phyloP scores from a whole-genome alignment of 2,113 vertebrate genomes.

The Sterrhoptilus dennistouni region DNA sequence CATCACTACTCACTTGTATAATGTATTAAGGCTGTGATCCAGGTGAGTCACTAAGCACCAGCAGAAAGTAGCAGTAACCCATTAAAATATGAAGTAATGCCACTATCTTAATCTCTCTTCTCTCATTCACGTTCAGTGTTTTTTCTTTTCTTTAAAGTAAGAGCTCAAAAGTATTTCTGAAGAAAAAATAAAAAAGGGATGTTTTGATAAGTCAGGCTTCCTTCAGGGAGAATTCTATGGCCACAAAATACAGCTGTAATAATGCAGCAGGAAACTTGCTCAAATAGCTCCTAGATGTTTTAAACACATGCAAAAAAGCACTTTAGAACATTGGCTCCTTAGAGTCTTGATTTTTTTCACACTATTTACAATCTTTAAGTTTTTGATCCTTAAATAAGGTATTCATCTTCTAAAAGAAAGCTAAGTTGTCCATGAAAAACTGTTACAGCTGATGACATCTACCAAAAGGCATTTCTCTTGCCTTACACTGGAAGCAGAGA shows the following conservation, averaged over 20 bases:
- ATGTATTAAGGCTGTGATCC: not conserved
- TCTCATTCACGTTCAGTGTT: not conserved
- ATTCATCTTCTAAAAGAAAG: not conserved
- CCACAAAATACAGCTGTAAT: not conserved
- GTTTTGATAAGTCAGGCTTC: not conserved
- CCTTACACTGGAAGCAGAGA: not conserved
- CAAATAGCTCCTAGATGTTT: not conserved
- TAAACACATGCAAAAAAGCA: not conserved
- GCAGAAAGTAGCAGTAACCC: not conserved
- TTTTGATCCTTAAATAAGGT: not conserved
- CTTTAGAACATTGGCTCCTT: not conserved
- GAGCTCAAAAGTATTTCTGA: not conserved
- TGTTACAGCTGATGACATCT: not conserved
- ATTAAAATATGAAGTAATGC: not conserved
- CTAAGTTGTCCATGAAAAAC: not conserved
- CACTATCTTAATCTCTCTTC: not conserved
- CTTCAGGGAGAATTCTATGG: conserved; percentile 2
- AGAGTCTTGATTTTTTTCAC: not conserved
- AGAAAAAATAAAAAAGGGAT: not conserved
- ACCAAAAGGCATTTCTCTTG: not conserved
- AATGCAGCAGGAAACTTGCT: not conserved
- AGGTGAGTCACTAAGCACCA: not conserved
- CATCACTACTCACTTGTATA: not conserved
- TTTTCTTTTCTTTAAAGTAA: not conserved
- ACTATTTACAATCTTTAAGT: not conserved